Evolutionary conservation across 2,888 invertebrate species (phyloP), one percentile per base, ranked within the genome.

Genomic region (Halictus ligatus): DNA sequence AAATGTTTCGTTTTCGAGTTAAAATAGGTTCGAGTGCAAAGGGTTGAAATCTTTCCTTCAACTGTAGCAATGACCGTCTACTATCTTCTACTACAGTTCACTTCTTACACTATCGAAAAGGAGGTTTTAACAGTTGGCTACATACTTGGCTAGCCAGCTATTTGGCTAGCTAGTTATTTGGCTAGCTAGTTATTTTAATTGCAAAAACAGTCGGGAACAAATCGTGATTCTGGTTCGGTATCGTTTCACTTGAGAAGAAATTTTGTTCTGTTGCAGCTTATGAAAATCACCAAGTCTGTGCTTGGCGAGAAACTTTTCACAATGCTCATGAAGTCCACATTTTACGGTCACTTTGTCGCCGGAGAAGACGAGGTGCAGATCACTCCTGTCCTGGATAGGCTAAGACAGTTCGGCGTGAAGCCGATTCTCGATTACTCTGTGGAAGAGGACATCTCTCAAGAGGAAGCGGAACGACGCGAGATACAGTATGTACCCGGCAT

Each of bases 291-390:
- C 89, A 97, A 97, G 92, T 96, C 96, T 84, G 91, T 99, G 81
- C 95, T 99, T 85, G 99, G 99, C 58, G 97, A 98, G 94, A 96
- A 95, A 89, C 94, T 99, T 88, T 99, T 99, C 96, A 97, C 97
- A 87, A 93, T 96, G 87, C 90, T 98, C 86, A 99, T 99, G 99
- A 98, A 98, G 95, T 96, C 97, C 73, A 98, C 99, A 43, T 99
- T 99, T 96, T 99, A 99, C 96, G 99, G 99, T 13, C 99, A 99
- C 96, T 99, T 99, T 96, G 99, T 99, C 78, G 99, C 99, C 78
- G 99, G 99, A 83, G 98, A 99, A 95, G 98, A 99, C 95, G 97
- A 98, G 95, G 96, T 97, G 92, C 97, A 97, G 95, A 98, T 99
- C 94, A 96, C 97, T 91, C 99, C 99, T 60, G 97, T 97, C 80